These are phyloP conservation scores for Neria commutata DNA, from an alignment of 2,888 invertebrate species.

Conservation along the genomic window DNA sequence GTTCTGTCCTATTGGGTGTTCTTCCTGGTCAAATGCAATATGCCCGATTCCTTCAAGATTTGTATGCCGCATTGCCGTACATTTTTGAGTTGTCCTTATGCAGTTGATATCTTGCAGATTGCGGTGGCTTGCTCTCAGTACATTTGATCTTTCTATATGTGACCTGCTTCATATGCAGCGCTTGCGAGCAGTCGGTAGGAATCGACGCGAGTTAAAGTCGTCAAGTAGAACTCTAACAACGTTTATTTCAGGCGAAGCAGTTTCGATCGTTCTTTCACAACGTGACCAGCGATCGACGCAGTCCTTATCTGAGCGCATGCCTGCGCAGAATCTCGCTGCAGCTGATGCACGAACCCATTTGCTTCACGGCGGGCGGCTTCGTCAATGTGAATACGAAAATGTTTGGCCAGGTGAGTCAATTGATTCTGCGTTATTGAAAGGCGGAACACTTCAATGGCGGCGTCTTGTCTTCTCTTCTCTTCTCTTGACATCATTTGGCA, in stretches of 20 bases:
- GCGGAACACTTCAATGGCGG: background rate
- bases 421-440: background rate
- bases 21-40: constrained; percentile 25
- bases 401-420: constrained; percentile 42
- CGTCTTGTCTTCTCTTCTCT: background rate
- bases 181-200: constrained; percentile 36
- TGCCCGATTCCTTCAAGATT: constrained; percentile 15
- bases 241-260: constrained; percentile 31
- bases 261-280: constrained; percentile 31
- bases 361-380: constrained; percentile 46
- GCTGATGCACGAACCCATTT: constrained; percentile 41
- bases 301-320: constrained; percentile 30
- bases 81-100: background rate
- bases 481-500: background rate
- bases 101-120: constrained; percentile 27
- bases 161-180: constrained; percentile 41
- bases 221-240: background rate
- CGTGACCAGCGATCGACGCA: constrained; percentile 32
- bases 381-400: constrained; percentile 38
- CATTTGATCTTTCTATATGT: constrained; percentile 35
- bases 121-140: constrained; percentile 25
- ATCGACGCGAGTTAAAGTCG: background rate
- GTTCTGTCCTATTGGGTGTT: constrained; percentile 45
- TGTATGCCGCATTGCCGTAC: constrained; percentile 24
- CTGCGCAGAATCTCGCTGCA: constrained; percentile 38